These are phyloP conservation scores for Ectobius pallidus DNA, from an alignment of 2,888 invertebrate genomes.

Conservation along the genomic window DNA sequence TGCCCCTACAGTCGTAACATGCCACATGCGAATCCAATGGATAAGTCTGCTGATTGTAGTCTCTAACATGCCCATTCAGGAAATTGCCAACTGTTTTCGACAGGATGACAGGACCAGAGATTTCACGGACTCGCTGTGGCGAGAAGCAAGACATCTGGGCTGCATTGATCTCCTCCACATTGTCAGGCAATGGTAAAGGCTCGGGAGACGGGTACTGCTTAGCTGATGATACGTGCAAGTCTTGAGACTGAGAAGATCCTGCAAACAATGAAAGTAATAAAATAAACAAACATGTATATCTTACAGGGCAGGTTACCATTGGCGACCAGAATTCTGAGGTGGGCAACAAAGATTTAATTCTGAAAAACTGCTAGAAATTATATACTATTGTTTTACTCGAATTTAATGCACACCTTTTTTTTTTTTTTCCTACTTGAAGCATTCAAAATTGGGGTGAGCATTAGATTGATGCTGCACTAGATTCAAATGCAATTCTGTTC, in stretches of 20 bases:
- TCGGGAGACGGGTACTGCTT: constrained; percentile 62
- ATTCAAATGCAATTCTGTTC: too few relatives aligned
- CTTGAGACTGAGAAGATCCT: not conserved
- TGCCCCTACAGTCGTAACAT: constrained; percentile 71
- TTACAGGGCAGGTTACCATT: too few relatives aligned
- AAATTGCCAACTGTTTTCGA: constrained; percentile 51
- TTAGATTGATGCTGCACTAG: too few relatives aligned
- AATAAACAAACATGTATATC: too few relatives aligned
- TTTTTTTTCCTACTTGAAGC: too few relatives aligned
- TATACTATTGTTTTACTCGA: too few relatives aligned
- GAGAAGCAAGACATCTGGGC: constrained; percentile 70
- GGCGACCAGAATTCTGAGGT: too few relatives aligned
- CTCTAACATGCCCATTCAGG: not conserved
- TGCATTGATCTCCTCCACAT: constrained; percentile 67
- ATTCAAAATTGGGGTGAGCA: too few relatives aligned
- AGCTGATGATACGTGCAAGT: constrained; percentile 57
- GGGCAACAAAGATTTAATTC: too few relatives aligned
- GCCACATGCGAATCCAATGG: constrained; percentile 63
- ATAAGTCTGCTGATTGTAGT: constrained; percentile 29
- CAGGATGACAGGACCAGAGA: constrained; percentile 65
- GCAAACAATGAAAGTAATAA: too few relatives aligned
- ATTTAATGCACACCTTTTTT: too few relatives aligned
- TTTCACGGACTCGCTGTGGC: constrained; percentile 67
- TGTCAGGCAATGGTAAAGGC: constrained; percentile 64
- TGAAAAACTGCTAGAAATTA: not conserved